Evolutionary conservation across 2,888 invertebrate species (phyloP), one percentile per base, ranked within the genome.

Genomic region (Rhyacophila evoluta): DNA sequence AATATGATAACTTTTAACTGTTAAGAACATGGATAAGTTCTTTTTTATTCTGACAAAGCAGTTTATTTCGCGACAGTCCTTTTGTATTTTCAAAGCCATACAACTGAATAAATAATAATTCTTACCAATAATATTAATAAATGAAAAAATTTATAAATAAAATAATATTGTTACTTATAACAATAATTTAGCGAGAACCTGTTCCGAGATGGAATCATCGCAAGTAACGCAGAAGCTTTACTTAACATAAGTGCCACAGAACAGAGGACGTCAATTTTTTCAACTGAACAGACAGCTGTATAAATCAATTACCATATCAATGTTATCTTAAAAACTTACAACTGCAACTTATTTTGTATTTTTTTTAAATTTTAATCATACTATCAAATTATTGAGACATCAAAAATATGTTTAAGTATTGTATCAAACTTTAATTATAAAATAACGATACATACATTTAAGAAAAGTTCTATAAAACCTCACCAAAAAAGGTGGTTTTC

Each of bases 191-290:
- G 55, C 55, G 25, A 27, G 19, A 33, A 69, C 69, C 69, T 69
- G 69, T 69, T 69, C 28, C 28, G 28, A 69, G 69, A 69, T 69
- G 69, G 28, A 69, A 69, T 69, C 69, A 69, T 33, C 69, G 15
- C 69, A 69, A 28, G 69, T 69, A 29, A 33, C 28, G 69, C 29
- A 69, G 69, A 29, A 29, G 69, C 69, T 11, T 69, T 29, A 28
- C 33, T 69, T 69, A 1, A 2, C 28, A 33, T 29, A 28, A 33
- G 69, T 28, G 69, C 69, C 6, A 69, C 25, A 55, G 19, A 8
- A 2, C 55, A 55, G 55, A 55, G 10, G 55, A 55, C 19, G 55
- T 8, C 55, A 55, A 55, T 6, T 1, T 8, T 19, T n/a, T n/a
- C n/a, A n/a, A n/a, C n/a, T n/a, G n/a, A n/a, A n/a, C n/a, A n/a